These are phyloP conservation scores for Calcarius lapponicus DNA, from an alignment of 2,797 vertebrate genomes.

Conservation along the genomic window DNA sequence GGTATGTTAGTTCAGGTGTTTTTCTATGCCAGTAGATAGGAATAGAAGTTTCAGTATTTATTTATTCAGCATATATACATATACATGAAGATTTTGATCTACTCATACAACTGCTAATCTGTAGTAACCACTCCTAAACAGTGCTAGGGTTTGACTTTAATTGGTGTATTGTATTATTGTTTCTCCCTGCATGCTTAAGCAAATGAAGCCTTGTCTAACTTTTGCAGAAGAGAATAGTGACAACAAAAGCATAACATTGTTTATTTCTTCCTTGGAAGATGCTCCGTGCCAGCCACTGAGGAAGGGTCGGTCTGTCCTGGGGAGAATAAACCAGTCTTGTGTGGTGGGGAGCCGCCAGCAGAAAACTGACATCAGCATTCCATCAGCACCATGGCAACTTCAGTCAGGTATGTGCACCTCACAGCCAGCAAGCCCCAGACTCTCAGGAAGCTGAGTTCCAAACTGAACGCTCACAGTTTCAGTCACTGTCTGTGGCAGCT, in stretches of 20 bases:
- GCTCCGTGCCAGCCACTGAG: slow-evolving; percentile 80
- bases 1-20: slow-evolving; percentile 73
- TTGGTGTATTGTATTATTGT: neutral
- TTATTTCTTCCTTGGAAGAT: slow-evolving; percentile 75
- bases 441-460: neutral
- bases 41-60: neutral
- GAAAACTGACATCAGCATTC: slow-evolving; percentile 90
- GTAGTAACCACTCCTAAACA: neutral
- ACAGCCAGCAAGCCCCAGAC: neutral
- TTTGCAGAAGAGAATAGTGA: neutral
- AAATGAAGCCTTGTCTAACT: neutral
- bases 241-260: neutral
- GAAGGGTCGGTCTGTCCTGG: slow-evolving; percentile 84
- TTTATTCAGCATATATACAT: neutral
- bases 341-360: slow-evolving; percentile 85
- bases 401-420: slow-evolving; percentile 84
- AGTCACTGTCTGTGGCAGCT: neutral
- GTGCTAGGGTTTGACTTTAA: neutral
- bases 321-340: slow-evolving; percentile 85
- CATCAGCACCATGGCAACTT: slow-evolving; percentile 89
- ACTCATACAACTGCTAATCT: neutral
- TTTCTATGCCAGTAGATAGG: neutral
- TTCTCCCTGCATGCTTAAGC: neutral
- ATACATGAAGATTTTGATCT: neutral
- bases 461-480: neutral